Evolutionary conservation across 1,140 invertebrate species (phyloP).

Genomic region (Neoseiulus cucumeris): DNA sequence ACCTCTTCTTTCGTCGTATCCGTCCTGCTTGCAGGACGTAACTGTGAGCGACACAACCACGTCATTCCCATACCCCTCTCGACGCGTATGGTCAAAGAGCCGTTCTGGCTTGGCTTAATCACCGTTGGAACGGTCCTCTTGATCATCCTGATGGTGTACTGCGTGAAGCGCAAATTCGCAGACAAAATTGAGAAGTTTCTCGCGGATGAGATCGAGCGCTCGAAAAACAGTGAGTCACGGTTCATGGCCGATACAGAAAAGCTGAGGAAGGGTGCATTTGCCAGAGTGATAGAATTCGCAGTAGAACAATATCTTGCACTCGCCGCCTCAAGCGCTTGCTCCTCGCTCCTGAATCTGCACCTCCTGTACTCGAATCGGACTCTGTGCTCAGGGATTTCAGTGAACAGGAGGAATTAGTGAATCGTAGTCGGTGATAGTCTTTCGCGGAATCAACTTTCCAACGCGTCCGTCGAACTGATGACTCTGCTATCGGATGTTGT

Average conservation of each 20-base stretch:
- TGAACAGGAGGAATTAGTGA: too few relatives aligned
- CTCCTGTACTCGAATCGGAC: too few relatives aligned
- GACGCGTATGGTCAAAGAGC: slow-evolving; percentile 53
- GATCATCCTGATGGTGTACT: slow-evolving; percentile 51
- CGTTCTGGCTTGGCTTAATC: slow-evolving; percentile 58
- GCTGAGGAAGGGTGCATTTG: too few relatives aligned
- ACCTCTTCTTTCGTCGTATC: not conserved
- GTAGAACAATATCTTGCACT: too few relatives aligned
- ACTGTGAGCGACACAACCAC: slow-evolving; percentile 1
- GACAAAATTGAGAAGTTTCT: slow-evolving; percentile 58
- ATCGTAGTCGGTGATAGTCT: too few relatives aligned
- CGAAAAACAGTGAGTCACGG: slow-evolving; percentile 20
- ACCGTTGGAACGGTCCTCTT: slow-evolving; percentile 50
- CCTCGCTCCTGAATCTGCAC: too few relatives aligned
- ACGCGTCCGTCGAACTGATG: too few relatives aligned
- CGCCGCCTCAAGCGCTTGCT: too few relatives aligned
- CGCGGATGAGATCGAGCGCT: slow-evolving; percentile 48
- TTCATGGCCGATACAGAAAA: not conserved
- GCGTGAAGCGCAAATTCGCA: slow-evolving; percentile 54
- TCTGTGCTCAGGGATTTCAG: too few relatives aligned
- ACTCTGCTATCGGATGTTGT: too few relatives aligned
- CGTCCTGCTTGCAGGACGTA: not conserved
- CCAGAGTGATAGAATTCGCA: too few relatives aligned
- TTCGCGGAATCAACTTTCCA: too few relatives aligned
- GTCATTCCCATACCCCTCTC: slow-evolving; percentile 32